Evolutionary conservation across 2,113 vertebrate genomes (phyloP).

Genomic region (Trogon surrucura): DNA sequence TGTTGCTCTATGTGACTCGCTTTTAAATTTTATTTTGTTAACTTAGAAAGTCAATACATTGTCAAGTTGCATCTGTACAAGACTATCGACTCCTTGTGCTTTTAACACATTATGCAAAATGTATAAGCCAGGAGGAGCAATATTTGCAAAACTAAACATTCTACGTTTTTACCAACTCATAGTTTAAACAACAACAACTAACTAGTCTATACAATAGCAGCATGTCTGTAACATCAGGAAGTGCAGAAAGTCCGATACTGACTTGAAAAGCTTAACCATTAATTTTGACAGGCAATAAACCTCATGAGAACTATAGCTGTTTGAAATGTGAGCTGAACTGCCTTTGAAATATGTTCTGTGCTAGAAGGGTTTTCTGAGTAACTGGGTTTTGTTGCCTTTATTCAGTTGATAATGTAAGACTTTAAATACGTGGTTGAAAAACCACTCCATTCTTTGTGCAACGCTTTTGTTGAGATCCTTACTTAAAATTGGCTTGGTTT

Average conservation of each 20-base stretch:
- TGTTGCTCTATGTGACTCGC: constrained; percentile 77
- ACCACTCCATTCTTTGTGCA: neutral
- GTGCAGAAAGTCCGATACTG: constrained; percentile 38
- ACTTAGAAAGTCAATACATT: constrained; percentile 56
- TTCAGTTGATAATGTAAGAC: constrained; percentile 7
- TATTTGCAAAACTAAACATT: constrained; percentile 58
- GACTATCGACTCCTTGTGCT: constrained; percentile 64
- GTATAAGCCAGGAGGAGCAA: constrained; percentile 70
- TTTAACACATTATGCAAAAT: constrained; percentile 55
- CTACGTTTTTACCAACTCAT: constrained; percentile 58
- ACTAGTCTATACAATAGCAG: constrained; percentile 50
- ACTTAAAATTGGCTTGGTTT: constrained; percentile 25
- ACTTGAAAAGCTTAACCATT: constrained; percentile 56
- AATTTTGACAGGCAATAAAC: constrained; percentile 50
- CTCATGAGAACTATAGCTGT: constrained; percentile 3
- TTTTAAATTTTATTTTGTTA: constrained; percentile 71
- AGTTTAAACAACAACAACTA: constrained; percentile 55
- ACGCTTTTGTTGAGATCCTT: neutral
- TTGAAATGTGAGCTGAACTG: constrained; percentile 59
- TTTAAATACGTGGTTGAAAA: neutral
- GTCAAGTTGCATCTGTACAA: constrained; percentile 53
- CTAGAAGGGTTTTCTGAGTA: constrained; percentile 49
- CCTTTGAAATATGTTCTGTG: constrained; percentile 58
- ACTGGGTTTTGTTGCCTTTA: constrained; percentile 57
- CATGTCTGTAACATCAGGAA: constrained; percentile 61